Percentiles rank a stretch among this genome's conserved stretches.
phyloP scores from a whole-genome alignment of 2,113 vertebrate genomes.

The Loxodonta africana region DNA sequence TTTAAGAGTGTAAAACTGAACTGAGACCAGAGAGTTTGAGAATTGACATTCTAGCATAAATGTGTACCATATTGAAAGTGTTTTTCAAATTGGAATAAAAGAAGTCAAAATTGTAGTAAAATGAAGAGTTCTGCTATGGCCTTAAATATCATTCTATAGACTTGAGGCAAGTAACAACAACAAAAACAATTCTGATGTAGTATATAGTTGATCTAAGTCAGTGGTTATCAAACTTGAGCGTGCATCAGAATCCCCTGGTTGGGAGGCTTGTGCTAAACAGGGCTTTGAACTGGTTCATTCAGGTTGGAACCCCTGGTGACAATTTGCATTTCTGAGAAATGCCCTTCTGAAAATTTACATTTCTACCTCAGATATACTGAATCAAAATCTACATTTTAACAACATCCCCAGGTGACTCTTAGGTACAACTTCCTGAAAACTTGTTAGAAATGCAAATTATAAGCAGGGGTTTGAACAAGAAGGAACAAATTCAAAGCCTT shows the following conservation, averaged over 20 bases:
- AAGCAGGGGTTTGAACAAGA: too few relatives aligned
- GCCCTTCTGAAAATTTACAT: too few relatives aligned
- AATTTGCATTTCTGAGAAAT: too few relatives aligned
- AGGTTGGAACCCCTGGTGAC: too few relatives aligned
- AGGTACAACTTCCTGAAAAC: too few relatives aligned
- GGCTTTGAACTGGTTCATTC: too few relatives aligned
- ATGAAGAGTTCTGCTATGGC: not conserved
- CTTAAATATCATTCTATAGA: not conserved
- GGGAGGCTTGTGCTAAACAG: not conserved
- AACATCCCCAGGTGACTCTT: too few relatives aligned
- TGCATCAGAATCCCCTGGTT: not conserved
- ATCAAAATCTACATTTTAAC: too few relatives aligned
- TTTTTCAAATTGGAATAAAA: not conserved
- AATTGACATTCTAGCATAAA: not conserved
- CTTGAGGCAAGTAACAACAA: not conserved
- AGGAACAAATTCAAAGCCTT: too few relatives aligned
- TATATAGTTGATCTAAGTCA: accelerated
- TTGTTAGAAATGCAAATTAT: too few relatives aligned
- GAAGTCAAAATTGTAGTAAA: not conserved
- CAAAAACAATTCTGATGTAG: not conserved
- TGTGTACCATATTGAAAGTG: not conserved
- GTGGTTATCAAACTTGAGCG: not conserved
- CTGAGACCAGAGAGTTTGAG: not conserved
- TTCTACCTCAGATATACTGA: too few relatives aligned
- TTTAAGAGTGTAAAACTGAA: not conserved